Percentiles rank a stretch among this genome's conserved stretches.
These are phyloP conservation scores for Drosophila subpulchrella DNA, from an alignment of 1,140 invertebrate genomes.

Conservation along the genomic window DNA sequence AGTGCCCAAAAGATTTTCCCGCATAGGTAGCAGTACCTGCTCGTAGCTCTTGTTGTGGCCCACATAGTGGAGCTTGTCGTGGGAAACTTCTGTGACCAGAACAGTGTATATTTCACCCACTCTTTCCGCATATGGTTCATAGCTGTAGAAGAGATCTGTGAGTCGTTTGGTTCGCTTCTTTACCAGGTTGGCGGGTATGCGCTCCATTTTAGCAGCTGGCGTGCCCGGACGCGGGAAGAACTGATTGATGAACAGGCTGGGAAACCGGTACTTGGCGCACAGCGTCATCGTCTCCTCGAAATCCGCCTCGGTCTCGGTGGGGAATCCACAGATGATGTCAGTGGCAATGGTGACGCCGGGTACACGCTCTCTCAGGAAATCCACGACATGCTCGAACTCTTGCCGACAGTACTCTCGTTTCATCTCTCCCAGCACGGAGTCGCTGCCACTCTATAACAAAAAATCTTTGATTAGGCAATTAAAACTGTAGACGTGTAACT, in stretches of 20 bases:
- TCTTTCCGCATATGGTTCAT: conserved; percentile 92
- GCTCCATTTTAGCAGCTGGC: conserved; percentile 95
- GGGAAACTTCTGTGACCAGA: conserved; percentile 96
- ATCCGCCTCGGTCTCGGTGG: conserved; percentile 96
- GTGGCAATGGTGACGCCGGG: conserved; percentile 95
- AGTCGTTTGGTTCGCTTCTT: conserved; percentile 95
- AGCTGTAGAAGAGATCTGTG: conserved; percentile 96
- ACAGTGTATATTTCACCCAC: conserved; percentile 92
- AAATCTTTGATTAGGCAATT: background rate
- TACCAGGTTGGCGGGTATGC: conserved; percentile 92
- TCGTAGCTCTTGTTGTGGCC: conserved; percentile 98
- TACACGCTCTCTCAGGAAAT: conserved; percentile 92
- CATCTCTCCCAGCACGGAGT: conserved; percentile 97
- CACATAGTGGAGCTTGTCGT: conserved; percentile 96
- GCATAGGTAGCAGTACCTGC: conserved; percentile 94
- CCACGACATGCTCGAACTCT: conserved; percentile 96
- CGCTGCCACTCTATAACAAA: conserved; percentile 90
- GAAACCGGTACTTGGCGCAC: conserved; percentile 95
- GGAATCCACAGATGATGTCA: conserved; percentile 99
- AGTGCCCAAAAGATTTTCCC: conserved; percentile 92
- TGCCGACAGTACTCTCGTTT: conserved; percentile 95
- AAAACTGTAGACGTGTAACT: too few relatives aligned
- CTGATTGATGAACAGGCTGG: conserved; percentile 98
- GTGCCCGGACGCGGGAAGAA: conserved; percentile 98
- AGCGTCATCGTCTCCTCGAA: conserved; percentile 95